Evolutionary conservation across 2,888 invertebrate species (phyloP).

Genomic region (Pyrgus malvae): DNA sequence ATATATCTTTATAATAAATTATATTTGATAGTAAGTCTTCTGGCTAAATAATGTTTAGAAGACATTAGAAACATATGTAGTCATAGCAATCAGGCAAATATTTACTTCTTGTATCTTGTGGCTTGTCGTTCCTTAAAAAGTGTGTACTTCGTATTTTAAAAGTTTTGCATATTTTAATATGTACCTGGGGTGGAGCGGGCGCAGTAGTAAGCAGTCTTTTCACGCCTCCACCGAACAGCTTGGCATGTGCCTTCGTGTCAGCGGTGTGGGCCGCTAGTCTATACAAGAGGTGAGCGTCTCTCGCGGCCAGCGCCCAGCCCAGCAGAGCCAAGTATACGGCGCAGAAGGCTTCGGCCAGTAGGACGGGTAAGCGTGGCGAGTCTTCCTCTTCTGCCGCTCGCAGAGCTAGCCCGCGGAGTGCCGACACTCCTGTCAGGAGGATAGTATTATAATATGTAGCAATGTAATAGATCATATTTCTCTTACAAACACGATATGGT

Average conservation of each 20-base stretch:
- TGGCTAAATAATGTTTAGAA: too few species aligned
- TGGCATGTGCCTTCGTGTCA: slow-evolving; percentile 89
- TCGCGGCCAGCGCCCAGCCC: slow-evolving; percentile 95
- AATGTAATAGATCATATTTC: too few species aligned
- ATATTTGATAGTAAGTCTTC: too few species aligned
- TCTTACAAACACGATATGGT: too few species aligned
- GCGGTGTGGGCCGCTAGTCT: slow-evolving; percentile 92
- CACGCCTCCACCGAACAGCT: slow-evolving; percentile 94
- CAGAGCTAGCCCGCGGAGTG: slow-evolving; percentile 93
- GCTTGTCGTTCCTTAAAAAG: too few species aligned
- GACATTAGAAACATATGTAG: too few species aligned
- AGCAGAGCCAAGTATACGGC: slow-evolving; percentile 96
- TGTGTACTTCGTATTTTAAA: too few species aligned
- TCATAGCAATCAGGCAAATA: too few species aligned
- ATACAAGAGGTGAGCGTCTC: slow-evolving; percentile 96
- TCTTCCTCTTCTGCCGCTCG: slow-evolving; percentile 97
- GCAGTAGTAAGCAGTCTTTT: slow-evolving; percentile 92
- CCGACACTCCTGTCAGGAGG: slow-evolving; percentile 89
- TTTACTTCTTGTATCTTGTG: too few species aligned
- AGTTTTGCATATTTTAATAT: too few species aligned
- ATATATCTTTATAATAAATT: too few species aligned
- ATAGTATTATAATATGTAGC: too few species aligned
- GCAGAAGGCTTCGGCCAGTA: slow-evolving; percentile 96
- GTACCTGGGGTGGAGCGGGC: slow-evolving; percentile 74
- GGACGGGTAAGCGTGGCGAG: slow-evolving; percentile 93